A percentile compares a stretch with the other conserved stretches of the same genome.
Evolutionary conservation across 2,797 vertebrate genomes (phyloP).

Genomic region (Acanthopagrus latus): DNA sequence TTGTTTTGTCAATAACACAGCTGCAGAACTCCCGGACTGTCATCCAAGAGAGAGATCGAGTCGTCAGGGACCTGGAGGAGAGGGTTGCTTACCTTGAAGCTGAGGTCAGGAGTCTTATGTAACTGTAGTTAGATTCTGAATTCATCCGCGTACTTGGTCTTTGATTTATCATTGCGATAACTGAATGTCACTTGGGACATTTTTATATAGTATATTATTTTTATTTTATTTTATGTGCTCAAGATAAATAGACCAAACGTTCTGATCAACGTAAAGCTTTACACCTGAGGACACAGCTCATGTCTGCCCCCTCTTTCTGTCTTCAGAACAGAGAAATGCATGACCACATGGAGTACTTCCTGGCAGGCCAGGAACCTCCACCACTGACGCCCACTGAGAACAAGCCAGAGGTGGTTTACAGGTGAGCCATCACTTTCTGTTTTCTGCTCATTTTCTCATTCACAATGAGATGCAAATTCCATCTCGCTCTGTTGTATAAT

Average conservation of each 20-base stretch:
- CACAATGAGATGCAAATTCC: background rate
- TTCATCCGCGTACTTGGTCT: background rate
- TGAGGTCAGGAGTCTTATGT: slow-evolving; percentile 85
- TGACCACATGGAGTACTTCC: slow-evolving; percentile 90
- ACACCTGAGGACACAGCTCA: background rate
- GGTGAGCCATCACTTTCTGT: slow-evolving; percentile 76
- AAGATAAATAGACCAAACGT: background rate
- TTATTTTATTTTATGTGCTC: background rate
- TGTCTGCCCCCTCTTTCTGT: slow-evolving; percentile 5
- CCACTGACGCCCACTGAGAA: slow-evolving; percentile 53
- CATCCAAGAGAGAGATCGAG: slow-evolving; percentile 88
- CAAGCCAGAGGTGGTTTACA: slow-evolving; percentile 85
- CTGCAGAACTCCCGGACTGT: slow-evolving; percentile 92
- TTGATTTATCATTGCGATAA: background rate
- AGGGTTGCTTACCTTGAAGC: slow-evolving; percentile 92
- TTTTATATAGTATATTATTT: background rate
- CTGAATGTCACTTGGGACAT: background rate
- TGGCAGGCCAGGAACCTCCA: slow-evolving; percentile 70
- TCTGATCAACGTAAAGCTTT: background rate
- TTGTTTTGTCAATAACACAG: slow-evolving; percentile 75
- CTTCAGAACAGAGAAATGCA: slow-evolving; percentile 93
- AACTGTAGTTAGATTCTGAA: background rate
- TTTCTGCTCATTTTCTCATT: background rate
- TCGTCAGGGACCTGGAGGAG: slow-evolving; percentile 92
- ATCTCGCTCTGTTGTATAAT: background rate